Evolutionary conservation across 2,113 vertebrate species (phyloP), one percentile per base, ranked within the genome.

Genomic region (Rhabdornis inornatus): DNA sequence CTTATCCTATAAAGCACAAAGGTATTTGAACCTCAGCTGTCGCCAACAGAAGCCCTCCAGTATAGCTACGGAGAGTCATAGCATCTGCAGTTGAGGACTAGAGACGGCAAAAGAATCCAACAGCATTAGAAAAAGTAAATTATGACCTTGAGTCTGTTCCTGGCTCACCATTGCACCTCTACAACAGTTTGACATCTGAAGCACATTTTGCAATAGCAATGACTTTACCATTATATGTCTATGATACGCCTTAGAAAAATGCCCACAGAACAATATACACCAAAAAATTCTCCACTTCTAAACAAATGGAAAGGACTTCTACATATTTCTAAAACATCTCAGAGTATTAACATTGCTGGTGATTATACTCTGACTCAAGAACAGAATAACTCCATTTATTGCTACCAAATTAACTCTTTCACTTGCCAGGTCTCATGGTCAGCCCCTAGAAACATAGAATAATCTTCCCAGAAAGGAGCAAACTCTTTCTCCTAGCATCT

Each of bases 191-290:
- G 27, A 24, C 22, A 76, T 52, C 44, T 53, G 37, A 79, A 64
- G 18, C 10, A 19, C 18, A 19, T 47, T 80, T 80, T 76, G 11
- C 44, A 68, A 6, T 2, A 42, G 28, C 35, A n/a, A 17, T 39
- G 47, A 10, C 17, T 69, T 65, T 15, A 22, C 40, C 10, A 5
- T 19, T 39, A 5, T 3, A 0, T 9, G 11, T 31, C 52, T 68
- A 20, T 18, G 4, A 27, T 2, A 15, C 28, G 28, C 23, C 20
- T 10, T 8, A 83, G 28, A 24, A 63, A 56, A 77, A 47, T 33
- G 7, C 18, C 27, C 45, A 50, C 14, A 52, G 25, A 77, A 16
- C 1, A 60, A 45, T 0, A 39, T 1, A 20, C 2, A 15, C 10
- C 3, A 42, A 50, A 64, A 61, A 35, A 47, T 9, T 30, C 45